Base-by-base conservation (phyloP, 2,113 vertebrate genomes). In the Grammomys surdaster region DNA sequence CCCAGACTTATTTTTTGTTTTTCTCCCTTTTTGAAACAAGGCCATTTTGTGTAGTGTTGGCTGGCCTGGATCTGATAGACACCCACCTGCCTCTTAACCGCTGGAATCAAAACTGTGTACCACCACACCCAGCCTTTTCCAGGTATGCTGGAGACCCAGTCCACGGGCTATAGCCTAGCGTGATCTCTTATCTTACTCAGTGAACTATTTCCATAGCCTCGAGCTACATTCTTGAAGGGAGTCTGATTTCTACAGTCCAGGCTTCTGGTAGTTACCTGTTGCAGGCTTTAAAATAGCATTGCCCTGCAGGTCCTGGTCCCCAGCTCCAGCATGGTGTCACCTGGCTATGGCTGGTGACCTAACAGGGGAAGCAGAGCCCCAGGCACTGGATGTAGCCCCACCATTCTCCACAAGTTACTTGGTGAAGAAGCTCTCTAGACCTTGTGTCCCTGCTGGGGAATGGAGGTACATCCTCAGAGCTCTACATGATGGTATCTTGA, bases 311-410 rank as follows among this genome's bases (percentile, higher is more conserved):
- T 28, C 54, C 16, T 1, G 51, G 33, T n/a, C 31, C 58, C 73
- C 16, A 5, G 3, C 24, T 13, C 24, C 24, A 3, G 58, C 67
- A 43, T 46, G 0, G 2, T 9, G 36, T 70, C 12, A 0, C 36
- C 80, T 11, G n/a, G n/a, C 69, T 17, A 36, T 65, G 48, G 26
- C 56, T 69, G 3, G 13, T 31, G 60, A 67, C 51, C 33, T 16
- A 17, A 3, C 1, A 0, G n/a, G 14, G 60, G 58, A 58, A 36
- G 11, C 40, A 3, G 26, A 33, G 65, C 43, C 48, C 28, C 36
- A n/a, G 31, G 12, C 6, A 11, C 69, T 12, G 0, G 11, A 0
- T 36, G 13, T 12, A 7, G 48, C 43, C 63, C 72, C 26, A 17
- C 17, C 11, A 19, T 33, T 31, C 81, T 43, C 7, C 8, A 16